Percentiles rank a stretch among this genome's conserved stretches.
phyloP scores from a whole-genome alignment of 2,888 invertebrate species.

The Athetis lepigone region DNA sequence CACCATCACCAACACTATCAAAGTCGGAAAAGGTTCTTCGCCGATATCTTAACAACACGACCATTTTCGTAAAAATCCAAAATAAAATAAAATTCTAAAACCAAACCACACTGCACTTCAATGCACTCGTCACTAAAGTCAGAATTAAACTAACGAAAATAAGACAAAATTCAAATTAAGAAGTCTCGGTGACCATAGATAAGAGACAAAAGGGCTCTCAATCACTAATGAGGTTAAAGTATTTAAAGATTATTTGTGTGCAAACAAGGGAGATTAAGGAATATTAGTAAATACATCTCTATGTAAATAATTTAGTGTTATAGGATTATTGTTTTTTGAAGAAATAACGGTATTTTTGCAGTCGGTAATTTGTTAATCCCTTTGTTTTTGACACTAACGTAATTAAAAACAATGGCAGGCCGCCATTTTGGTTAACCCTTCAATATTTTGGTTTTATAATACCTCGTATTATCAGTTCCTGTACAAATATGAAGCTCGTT shows the following conservation, averaged over 20 bases:
- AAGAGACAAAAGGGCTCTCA: slow-evolving; percentile 54
- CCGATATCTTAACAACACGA: slow-evolving; percentile 41
- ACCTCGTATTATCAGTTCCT: slow-evolving; percentile 18
- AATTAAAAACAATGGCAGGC: slow-evolving; percentile 11
- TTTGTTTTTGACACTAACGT: slow-evolving; percentile 11
- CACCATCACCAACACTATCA: slow-evolving; percentile 31
- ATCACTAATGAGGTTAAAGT: slow-evolving; percentile 65
- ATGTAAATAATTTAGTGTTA: slow-evolving; percentile 14
- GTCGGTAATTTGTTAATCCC: slow-evolving; percentile 33
- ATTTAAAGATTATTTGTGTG: slow-evolving; percentile 53
- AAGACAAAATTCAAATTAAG: slow-evolving; percentile 40
- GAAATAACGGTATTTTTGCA: slow-evolving; percentile 7
- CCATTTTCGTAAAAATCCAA: slow-evolving; percentile 28
- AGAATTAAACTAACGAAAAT: slow-evolving; percentile 53
- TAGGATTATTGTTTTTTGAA: slow-evolving; percentile 13
- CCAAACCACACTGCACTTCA: slow-evolving; percentile 25
- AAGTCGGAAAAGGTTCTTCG: slow-evolving; percentile 7
- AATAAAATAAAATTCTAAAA: neutral
- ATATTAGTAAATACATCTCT: slow-evolving; percentile 25
- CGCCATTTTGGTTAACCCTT: neutral
- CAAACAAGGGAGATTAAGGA: slow-evolving; percentile 51
- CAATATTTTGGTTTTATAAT: neutral
- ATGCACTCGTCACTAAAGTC: slow-evolving; percentile 29
- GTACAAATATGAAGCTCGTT: slow-evolving; percentile 17
- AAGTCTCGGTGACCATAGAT: slow-evolving; percentile 51